Base-by-base conservation (phyloP, 23 tunicate genomes). In the Trididemnum miniatum region DNA sequence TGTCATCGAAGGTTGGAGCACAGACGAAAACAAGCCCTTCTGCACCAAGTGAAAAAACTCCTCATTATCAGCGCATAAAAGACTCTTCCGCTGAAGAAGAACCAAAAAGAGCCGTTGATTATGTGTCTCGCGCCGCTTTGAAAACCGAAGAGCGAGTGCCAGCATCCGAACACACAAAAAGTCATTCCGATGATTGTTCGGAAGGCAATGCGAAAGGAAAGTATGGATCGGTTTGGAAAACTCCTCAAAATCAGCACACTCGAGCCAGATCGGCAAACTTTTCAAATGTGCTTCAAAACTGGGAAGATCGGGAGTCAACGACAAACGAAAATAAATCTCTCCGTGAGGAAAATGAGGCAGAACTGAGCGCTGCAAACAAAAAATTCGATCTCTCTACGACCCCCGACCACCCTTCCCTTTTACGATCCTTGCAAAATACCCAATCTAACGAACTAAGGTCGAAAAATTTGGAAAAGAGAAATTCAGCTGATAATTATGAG, bases 181-280 rank as follows among this genome's bases (percentile, higher is more conserved):
- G 82, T 1, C 54, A 71, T 1, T 85, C 89, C 25, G 89, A 77
- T 28, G 64, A 76, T 1, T 39, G 65, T 27, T 59, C 79, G 34
- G 65, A 65, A 0, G 1, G 34, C 24, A 73, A 63, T 28, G 59
- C 79, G 51, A 80, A 69, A 26, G 87, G 89, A 9, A 81, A 77
- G 35, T 91, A 91, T 34, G 97, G 97, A 12, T 86, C 83, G 2
- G 69, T 91, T 0, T 91, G 97, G 97, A 91, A 86, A 71, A 77
- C 87, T 28, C 97, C 97, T 20, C 84, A 86, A 44, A 79, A 23
- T 18, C 75, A 67, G 25, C 90, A 86, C 80, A 34, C 84, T 34
- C 37, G 90, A 57, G 35, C 79, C 22, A 69, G 65, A 52, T 86
- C 90, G 1, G 32, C 36, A 1, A 82, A 79, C 73, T 62, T 77